These are phyloP conservation scores for Pampus argenteus DNA, from an alignment of 2,797 vertebrate genomes.

Conservation along the genomic window DNA sequence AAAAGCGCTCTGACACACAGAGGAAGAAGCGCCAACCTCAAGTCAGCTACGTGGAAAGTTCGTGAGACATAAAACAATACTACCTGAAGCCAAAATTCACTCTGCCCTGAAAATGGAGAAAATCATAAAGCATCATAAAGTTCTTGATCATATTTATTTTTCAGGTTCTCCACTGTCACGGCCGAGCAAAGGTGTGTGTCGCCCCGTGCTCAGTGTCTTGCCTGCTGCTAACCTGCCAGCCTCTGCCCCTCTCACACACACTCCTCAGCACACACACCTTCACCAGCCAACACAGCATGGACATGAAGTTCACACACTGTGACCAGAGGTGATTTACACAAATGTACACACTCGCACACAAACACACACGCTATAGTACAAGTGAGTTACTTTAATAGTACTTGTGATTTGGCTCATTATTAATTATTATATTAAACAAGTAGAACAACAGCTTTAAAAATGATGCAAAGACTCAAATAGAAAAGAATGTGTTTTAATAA, in stretches of 20 bases:
- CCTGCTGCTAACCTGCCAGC: slow-evolving; percentile 94
- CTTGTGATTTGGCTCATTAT: background rate
- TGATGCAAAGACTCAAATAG: background rate
- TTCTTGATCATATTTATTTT: background rate
- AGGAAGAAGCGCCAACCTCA: slow-evolving; percentile 93
- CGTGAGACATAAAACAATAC: slow-evolving; percentile 7
- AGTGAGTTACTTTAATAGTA: background rate
- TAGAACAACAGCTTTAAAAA: background rate
- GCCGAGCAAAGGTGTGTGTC: slow-evolving; percentile 87
- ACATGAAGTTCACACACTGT: slow-evolving; percentile 97
- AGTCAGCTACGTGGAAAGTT: slow-evolving; percentile 97
- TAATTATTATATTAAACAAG: background rate
- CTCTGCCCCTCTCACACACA: slow-evolving; percentile 93
- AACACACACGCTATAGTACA: background rate
- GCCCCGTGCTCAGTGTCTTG: slow-evolving; percentile 86
- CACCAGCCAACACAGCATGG: slow-evolving; percentile 96
- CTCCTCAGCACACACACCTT: slow-evolving; percentile 96
- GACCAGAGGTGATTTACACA: slow-evolving; percentile 90
- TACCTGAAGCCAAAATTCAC: background rate
- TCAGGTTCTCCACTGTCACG: slow-evolving; percentile 95
- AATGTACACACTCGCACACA: background rate
- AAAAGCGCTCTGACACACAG: slow-evolving; percentile 94
- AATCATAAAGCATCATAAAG: background rate
- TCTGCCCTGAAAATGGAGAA: background rate
- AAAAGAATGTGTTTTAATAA: background rate